Evolutionary conservation across 2,888 invertebrate genomes (phyloP), one percentile per base, ranked within the genome.

Genomic region (Drymonia ruficornis): DNA sequence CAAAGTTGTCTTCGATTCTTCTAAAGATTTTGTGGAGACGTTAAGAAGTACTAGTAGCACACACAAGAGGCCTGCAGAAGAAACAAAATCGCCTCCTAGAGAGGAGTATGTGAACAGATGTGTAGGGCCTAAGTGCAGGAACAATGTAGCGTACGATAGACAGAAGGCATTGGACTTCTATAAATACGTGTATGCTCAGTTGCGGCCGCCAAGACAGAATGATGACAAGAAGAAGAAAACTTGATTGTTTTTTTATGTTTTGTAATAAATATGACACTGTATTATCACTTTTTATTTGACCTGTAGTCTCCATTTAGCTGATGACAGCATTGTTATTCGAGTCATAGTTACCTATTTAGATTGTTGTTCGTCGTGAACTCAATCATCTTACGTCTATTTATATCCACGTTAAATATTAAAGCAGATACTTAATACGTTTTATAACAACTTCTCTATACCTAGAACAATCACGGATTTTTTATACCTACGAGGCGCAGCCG

Each of bases 161-260:
- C 91, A 91, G 61, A 91, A 88, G 71, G 93, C 93, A 12, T 74
- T 93, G 46, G 91, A 93, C 62, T 93, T 92, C 67, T 93, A 93
- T 67, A 93, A 90, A 77, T 92, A 91, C 60, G 87, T 93, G 5
- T 93, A 91, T 67, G 89, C 92, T 3, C 93, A 93, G 57, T 62
- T 93, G 38, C 80, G 91, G 13, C 75, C 86, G 19, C 90, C 90
- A 19, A 79, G 79, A 60, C 78, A 66, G 50, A 80, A 70, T 38
- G 83, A 82, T 60, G 55, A 50, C 46, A 81, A 80, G 51, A 81
- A 81, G 66, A 81, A 78, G 63, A 77, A 80, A 67, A 79, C 74
- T 50, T 79, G 64, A 77, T 62, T 55, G 54, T 65, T 67, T 53
- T 57, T 56, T 34, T 61, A 45, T 56, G 48, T 59, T 65, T 63